Evolutionary conservation across 2,113 vertebrate genomes (phyloP).

Genomic region (Carassius auratus): DNA sequence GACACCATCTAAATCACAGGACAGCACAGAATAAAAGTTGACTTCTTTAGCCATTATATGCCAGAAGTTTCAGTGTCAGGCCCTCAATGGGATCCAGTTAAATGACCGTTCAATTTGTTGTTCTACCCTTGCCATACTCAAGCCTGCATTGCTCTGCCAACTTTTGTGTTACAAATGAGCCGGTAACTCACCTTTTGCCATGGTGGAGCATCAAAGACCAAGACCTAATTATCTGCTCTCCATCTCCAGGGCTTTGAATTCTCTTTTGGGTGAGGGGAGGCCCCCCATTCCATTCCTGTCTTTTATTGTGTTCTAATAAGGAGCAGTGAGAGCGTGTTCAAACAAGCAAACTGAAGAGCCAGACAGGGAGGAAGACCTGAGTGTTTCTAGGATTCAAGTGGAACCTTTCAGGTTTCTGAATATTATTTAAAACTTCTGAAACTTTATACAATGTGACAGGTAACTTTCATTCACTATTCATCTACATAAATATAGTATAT

Average conservation of each 20-base stretch:
- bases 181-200: slow-evolving; percentile 35
- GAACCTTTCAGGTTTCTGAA: background rate
- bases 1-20: slow-evolving; percentile 13
- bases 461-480: background rate
- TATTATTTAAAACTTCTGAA: slow-evolving; percentile 12
- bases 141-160: slow-evolving; percentile 21
- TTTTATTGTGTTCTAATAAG: slow-evolving; percentile 57
- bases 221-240: slow-evolving; percentile 49
- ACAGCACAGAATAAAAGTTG: background rate
- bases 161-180: slow-evolving; percentile 42
- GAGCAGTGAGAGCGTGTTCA: slow-evolving; percentile 47
- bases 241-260: slow-evolving; percentile 45
- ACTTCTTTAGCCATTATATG: slow-evolving; percentile 27
- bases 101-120: slow-evolving; percentile 37
- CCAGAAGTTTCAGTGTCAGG: slow-evolving; percentile 9
- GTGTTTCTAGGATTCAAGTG: slow-evolving; percentile 20
- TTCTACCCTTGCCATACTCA: slow-evolving; percentile 13
- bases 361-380: slow-evolving; percentile 36
- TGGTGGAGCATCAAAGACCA: slow-evolving; percentile 50
- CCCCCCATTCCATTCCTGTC: slow-evolving; percentile 50
- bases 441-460: background rate
- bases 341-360: slow-evolving; percentile 40
- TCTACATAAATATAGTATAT: background rate
- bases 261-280: slow-evolving; percentile 35
- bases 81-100: slow-evolving; percentile 19